These are phyloP conservation scores for Drosophila sp. DNA, from an alignment of 1,140 invertebrate genomes.

Conservation along the genomic window DNA sequence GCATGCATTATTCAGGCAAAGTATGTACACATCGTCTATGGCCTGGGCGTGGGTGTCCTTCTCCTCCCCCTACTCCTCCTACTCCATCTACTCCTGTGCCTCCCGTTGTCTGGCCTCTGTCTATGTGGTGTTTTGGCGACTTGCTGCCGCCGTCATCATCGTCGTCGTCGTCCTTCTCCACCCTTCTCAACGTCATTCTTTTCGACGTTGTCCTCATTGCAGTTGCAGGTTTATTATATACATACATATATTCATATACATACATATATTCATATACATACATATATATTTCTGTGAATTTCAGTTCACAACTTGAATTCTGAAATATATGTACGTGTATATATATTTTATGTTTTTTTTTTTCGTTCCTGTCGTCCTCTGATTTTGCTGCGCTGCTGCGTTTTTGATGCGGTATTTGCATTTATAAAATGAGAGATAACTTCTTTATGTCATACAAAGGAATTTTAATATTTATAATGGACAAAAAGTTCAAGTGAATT, in stretches of 20 bases:
- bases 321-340: slow-evolving; percentile 11
- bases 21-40: slow-evolving; percentile 27
- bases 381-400: slow-evolving; percentile 38
- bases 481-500: slow-evolving; percentile 14
- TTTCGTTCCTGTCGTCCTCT: slow-evolving; percentile 46
- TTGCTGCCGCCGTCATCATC: slow-evolving; percentile 63
- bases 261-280: slow-evolving; percentile 13
- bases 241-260: slow-evolving; percentile 24
- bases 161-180: not conserved
- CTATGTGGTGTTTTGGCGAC: slow-evolving; percentile 48
- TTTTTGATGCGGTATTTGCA: slow-evolving; percentile 63
- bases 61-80: not conserved
- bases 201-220: slow-evolving; percentile 8
- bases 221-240: slow-evolving; percentile 29
- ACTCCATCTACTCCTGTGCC: not conserved
- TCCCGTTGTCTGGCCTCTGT: slow-evolving; percentile 63
- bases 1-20: slow-evolving; percentile 73
- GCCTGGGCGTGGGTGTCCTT: slow-evolving; percentile 41
- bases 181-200: slow-evolving; percentile 4
- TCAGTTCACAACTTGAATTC: slow-evolving; percentile 68
- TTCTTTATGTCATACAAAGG: slow-evolving; percentile 56
- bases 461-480: slow-evolving; percentile 64
- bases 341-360: slow-evolving; percentile 50
- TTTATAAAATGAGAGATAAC: slow-evolving; percentile 58
- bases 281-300: slow-evolving; percentile 34